Evolutionary conservation across 2,888 invertebrate species (phyloP).

Genomic region (Orchesella flavescens): DNA sequence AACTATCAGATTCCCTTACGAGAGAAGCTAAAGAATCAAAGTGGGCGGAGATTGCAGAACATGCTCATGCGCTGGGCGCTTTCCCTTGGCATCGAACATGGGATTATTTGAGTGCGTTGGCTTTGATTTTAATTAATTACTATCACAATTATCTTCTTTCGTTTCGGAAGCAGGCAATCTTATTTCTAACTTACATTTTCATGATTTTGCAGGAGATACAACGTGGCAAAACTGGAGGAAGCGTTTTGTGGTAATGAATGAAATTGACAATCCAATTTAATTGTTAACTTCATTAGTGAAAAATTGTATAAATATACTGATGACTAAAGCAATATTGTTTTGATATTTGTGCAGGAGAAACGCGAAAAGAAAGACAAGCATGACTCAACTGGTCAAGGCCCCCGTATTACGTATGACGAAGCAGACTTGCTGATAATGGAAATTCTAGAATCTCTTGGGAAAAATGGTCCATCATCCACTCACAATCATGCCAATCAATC

Average conservation of each 20-base stretch:
- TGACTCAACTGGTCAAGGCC: conserved; percentile 22
- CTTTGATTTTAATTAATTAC: background rate
- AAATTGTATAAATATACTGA: background rate
- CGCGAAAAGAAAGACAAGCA: conserved; percentile 45
- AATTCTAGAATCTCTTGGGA: conserved; percentile 34
- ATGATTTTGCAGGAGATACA: conserved; percentile 35
- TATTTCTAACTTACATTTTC: background rate
- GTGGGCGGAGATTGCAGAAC: conserved; percentile 49
- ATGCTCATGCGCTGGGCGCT: conserved; percentile 39
- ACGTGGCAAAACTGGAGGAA: conserved; percentile 63
- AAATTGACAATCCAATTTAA: too few relatives aligned
- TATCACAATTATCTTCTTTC: too few relatives aligned
- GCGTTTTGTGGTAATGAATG: conserved; percentile 52
- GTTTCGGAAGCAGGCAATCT: too few relatives aligned
- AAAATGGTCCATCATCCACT: conserved; percentile 22
- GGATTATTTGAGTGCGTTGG: conserved; percentile 41
- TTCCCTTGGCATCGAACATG: conserved; percentile 42
- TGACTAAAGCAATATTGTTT: background rate
- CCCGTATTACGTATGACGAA: conserved; percentile 45
- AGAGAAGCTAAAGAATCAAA: conserved; percentile 41
- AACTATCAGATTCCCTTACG: conserved; percentile 21
- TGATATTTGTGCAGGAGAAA: conserved; percentile 34
- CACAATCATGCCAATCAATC: background rate
- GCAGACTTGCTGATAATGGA: conserved; percentile 47
- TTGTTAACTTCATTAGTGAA: background rate